A percentile compares a stretch with the other conserved stretches of the same genome.
These are phyloP conservation scores for Epinephelus lanceolatus DNA, from an alignment of 2,113 vertebrate genomes.

Conservation along the genomic window DNA sequence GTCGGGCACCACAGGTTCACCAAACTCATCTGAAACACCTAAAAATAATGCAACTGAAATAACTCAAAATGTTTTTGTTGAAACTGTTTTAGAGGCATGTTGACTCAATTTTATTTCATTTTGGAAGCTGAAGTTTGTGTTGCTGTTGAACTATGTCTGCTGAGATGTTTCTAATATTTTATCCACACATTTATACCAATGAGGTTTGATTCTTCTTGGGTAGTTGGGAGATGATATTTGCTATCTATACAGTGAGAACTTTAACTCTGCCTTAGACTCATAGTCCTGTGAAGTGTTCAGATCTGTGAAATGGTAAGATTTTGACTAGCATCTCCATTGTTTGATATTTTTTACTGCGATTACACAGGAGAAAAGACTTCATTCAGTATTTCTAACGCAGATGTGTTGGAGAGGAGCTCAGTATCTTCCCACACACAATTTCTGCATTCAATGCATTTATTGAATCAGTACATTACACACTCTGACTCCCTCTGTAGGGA, in stretches of 20 bases:
- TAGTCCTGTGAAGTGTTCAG: background rate
- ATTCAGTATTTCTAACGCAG: background rate
- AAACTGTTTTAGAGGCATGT: background rate
- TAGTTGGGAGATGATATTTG: no score
- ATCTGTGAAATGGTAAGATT: background rate
- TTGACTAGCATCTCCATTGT: background rate
- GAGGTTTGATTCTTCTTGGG: no score
- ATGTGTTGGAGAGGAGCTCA: background rate
- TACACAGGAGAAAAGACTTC: background rate
- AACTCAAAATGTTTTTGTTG: background rate
- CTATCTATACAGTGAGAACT: no score
- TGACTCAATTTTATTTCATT: background rate
- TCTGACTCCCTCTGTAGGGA: no score
- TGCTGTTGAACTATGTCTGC: background rate
- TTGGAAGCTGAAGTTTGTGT: background rate
- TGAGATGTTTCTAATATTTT: background rate
- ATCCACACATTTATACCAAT: background rate
- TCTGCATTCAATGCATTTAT: background rate
- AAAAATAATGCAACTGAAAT: background rate
- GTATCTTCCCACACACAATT: background rate
- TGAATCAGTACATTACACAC: no score
- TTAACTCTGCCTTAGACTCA: no score
- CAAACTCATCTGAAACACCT: background rate
- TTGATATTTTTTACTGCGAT: background rate
- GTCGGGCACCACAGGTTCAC: constrained; percentile 79